Percentiles rank a stretch among this genome's conserved stretches.
phyloP scores from a whole-genome alignment of 1,140 invertebrate species.

The Musca vetustissima region DNA sequence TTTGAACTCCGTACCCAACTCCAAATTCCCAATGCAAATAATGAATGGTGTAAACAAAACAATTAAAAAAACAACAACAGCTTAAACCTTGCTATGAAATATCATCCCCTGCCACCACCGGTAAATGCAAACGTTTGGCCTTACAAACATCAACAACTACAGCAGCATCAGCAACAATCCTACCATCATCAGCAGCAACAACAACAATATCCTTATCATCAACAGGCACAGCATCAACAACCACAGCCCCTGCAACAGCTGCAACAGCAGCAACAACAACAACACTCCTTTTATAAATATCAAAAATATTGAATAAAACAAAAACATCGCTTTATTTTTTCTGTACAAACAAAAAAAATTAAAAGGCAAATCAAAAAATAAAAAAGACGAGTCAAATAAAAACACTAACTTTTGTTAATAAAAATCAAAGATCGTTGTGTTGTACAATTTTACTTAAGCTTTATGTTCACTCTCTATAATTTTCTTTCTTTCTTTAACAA shows the following conservation, averaged over 20 bases:
- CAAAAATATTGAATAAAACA: background rate
- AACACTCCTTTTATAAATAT: slow-evolving; percentile 7
- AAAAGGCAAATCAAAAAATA: background rate
- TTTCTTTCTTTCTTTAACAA: background rate
- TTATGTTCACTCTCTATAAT: slow-evolving; percentile 7
- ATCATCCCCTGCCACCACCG: too few relatives aligned
- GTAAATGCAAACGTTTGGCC: too few relatives aligned
- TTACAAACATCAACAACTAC: too few relatives aligned
- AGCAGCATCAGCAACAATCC: background rate
- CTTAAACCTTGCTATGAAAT: too few relatives aligned
- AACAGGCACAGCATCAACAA: background rate
- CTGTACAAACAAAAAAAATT: background rate
- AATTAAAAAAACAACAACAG: too few relatives aligned
- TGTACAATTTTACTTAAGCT: slow-evolving; percentile 11
- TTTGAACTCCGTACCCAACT: too few relatives aligned
- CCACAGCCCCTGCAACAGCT: background rate
- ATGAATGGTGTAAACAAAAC: too few relatives aligned
- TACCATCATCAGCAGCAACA: slow-evolving; percentile 1
- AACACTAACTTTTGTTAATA: too few relatives aligned
- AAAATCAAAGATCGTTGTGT: too few relatives aligned
- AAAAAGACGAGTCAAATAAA: background rate
- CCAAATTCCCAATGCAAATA: too few relatives aligned
- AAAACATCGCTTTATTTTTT: background rate
- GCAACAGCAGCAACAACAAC: background rate
- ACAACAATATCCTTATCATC: background rate